Evolutionary conservation across 2,797 vertebrate genomes (phyloP), one percentile per base, ranked within the genome.

Genomic region (Nyctalus aviator): DNA sequence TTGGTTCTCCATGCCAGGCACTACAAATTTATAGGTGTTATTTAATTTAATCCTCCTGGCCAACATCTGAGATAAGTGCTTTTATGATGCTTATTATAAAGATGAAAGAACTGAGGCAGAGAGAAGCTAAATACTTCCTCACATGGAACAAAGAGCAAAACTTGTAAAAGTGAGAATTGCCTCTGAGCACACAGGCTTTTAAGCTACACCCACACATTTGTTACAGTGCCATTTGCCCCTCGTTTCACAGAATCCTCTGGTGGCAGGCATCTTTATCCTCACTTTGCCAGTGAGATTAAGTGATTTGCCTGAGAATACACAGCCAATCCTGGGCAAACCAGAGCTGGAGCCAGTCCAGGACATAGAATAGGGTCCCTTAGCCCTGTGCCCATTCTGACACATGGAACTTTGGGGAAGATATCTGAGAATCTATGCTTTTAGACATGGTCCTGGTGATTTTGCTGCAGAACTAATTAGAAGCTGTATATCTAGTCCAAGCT

Each of bases 61-160:
- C 71, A 64, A 25, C 41, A 5, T 76, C 46, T 84, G 72, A 25
- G 15, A 14, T 27, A 48, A 76, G 50, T 48, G 62, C 62, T 73
- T 91, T 86, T 64, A 37, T 44, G 20, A 75, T 20, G 27, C 20
- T 84, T 15, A n/a, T 87, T 62, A 81, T 20, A 59, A 84, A 93
- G 68, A 79, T 76, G 59, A 62, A 53, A 82, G 32, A 66, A 35
- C 3, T 8, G 59, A 50, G 21, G 41, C 41, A 73, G 77, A 77
- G 71, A 18, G 55, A 77, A 93, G 41, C 53, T 27, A 14, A 79
- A 46, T 46, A 27, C 15, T 94, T 76, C 37, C 20, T 44, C 27
- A 14, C 3, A 27, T 1, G 0, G 48, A 35, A 50, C 50, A 53
- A 55, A 17, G 82, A 41, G 25, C 44, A 50, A 53, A 37, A 6